phyloP scores from a whole-genome alignment of 2,113 vertebrate genomes.

The Ciconia maguari region DNA sequence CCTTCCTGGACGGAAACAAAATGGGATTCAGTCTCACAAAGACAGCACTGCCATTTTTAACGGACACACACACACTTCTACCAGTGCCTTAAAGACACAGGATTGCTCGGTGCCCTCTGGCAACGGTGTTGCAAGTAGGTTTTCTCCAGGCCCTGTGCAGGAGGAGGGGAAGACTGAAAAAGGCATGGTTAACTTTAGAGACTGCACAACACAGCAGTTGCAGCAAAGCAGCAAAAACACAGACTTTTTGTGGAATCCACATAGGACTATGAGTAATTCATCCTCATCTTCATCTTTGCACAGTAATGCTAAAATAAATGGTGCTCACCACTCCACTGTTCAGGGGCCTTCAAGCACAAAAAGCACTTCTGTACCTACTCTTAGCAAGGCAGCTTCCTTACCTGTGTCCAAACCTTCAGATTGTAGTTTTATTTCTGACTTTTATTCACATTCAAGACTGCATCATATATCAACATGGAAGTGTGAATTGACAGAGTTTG shows the following conservation, averaged over 20 bases:
- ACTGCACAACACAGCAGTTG: conserved; percentile 68
- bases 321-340: conserved; percentile 82
- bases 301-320: conserved; percentile 83
- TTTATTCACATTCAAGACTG: conserved; percentile 91
- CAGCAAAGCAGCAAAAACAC: conserved; percentile 68
- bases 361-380: conserved; percentile 76
- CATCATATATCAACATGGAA: conserved; percentile 98
- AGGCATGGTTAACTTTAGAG: conserved; percentile 67
- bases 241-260: conserved; percentile 59
- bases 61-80: conserved; percentile 80
- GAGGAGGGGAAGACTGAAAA: conserved; percentile 66
- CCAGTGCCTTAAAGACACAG: conserved; percentile 95
- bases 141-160: conserved; percentile 55
- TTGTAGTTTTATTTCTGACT: conserved; percentile 90
- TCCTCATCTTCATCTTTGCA: conserved; percentile 74
- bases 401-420: conserved; percentile 76
- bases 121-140: conserved; percentile 59
- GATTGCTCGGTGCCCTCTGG: conserved; percentile 70
- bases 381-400: conserved; percentile 64
- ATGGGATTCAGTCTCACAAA: conserved; percentile 66
- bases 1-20: conserved; percentile 61
- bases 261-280: conserved; percentile 73
- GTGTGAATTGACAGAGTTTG: conserved; percentile 91
- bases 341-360: conserved; percentile 83
- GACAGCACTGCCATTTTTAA: conserved; percentile 78